Conservation (phyloP, 2,113 vertebrate species). For the Saguinus midas region DNA sequence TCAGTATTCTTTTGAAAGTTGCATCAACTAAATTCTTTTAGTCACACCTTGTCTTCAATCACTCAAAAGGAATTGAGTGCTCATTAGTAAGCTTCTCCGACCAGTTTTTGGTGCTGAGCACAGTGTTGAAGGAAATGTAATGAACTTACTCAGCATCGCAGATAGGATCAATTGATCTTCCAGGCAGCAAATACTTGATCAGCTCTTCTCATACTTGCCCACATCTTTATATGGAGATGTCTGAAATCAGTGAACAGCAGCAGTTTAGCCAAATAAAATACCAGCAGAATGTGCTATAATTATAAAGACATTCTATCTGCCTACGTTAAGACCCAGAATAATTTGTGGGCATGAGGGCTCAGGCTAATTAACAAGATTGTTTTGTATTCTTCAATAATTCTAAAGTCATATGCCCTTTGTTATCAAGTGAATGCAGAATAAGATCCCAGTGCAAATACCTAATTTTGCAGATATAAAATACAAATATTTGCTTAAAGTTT, state of each 20-base stretch:
- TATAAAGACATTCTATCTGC: not conserved
- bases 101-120: not conserved
- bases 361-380: not conserved
- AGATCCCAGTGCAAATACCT: not conserved
- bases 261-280: not conserved
- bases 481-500: conserved; percentile 48
- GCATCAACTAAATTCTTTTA: not conserved
- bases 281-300: not conserved
- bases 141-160: conserved; percentile 14
- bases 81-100: conserved; percentile 53
- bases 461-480: conserved; percentile 8
- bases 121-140: not conserved
- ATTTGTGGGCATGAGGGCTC: not conserved
- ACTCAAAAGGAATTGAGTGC: not conserved
- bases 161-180: conserved; percentile 25
- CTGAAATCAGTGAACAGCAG: not conserved
- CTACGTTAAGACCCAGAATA: not conserved
- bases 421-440: conserved; percentile 57
- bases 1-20: conserved; percentile 37
- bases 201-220: not conserved
- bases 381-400: conserved; percentile 29
- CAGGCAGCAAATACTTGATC: not conserved
- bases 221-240: not conserved
- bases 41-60: conserved; percentile 3
- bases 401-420: conserved; percentile 43